Conservation (phyloP, 2,888 invertebrate species). For the Drosophila phalerata region DNA sequence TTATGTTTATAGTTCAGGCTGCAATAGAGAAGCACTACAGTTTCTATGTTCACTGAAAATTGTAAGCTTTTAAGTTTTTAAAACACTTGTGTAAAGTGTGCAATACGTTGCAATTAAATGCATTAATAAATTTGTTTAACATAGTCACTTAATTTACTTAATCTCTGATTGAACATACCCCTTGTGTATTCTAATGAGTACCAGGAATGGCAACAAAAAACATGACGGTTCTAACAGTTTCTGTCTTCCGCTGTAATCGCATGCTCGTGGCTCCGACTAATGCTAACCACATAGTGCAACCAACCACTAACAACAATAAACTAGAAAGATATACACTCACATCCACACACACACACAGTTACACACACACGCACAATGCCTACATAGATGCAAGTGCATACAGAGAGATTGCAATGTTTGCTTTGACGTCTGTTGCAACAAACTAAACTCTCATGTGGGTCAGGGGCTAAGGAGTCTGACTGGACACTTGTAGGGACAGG, state of each 20-base stretch:
- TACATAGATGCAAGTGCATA: slow-evolving; percentile 25
- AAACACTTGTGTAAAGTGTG: too few relatives aligned
- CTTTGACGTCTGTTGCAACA: slow-evolving; percentile 56
- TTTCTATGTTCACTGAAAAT: too few relatives aligned
- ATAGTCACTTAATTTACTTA: background rate
- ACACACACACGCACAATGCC: background rate
- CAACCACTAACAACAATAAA: slow-evolving; percentile 50
- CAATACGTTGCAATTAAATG: background rate
- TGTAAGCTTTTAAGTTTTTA: too few relatives aligned
- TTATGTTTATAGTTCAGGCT: too few relatives aligned
- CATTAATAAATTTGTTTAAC: background rate
- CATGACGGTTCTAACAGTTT: slow-evolving; percentile 47
- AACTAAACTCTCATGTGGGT: slow-evolving; percentile 38
- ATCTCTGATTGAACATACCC: background rate
- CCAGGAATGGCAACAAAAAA: slow-evolving; percentile 43
- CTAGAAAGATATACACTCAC: slow-evolving; percentile 34
- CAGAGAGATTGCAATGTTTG: slow-evolving; percentile 45
- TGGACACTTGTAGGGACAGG: background rate
- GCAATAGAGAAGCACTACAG: too few relatives aligned
- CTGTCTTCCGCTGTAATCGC: slow-evolving; percentile 55
- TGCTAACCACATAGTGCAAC: slow-evolving; percentile 54
- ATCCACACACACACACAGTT: slow-evolving; percentile 8
- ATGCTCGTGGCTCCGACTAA: slow-evolving; percentile 53
- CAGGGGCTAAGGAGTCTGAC: slow-evolving; percentile 8
- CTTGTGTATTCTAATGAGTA: slow-evolving; percentile 3